Base-by-base conservation (phyloP, 1,140 invertebrate species). In the Scaptomyza pallida region DNA sequence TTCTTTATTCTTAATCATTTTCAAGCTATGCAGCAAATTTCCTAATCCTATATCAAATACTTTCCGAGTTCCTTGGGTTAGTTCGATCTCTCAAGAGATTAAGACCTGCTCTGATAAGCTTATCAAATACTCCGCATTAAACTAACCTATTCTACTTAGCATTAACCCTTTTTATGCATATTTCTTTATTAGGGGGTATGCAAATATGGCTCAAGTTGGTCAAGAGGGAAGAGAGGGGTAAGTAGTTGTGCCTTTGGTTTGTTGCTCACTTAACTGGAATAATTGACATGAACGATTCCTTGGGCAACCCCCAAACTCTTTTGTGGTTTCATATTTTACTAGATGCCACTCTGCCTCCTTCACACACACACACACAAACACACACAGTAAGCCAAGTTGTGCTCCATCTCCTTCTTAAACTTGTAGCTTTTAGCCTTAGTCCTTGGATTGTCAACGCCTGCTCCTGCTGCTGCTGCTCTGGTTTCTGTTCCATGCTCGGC, bases 231-330 rank as follows among this genome's bases (percentile, higher is more conserved):
- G 19, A 6, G 23, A 33, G 45, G 33, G 56, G 51, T 26, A 47
- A 47, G 45, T 16, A 52, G 40, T 51, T 55, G 57, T 35, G 65
- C 55, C 78, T 78, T 78, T 88, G 85, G 79, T 89, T 85, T 89
- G 85, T 71, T 89, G 85, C 82, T 89, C 85, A 89, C 80, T 89
- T 89, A 85, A 89, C 73, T 89, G 85, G 85, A 89, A 89, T 89
- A 89, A 89, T 89, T 89, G 85, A 89, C 85, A 89, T 89, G 85
- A 89, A 89, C 85, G 85, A 89, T 89, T 89, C 81, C 78, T 72
- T 77, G 73, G 69, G 33, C 10, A 0, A 30, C 73, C 41, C 73
- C 70, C 21, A 23, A 73, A 77, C 83, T 82, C 82, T 88, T 88
- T 89, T 88, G 82, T 82, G 82, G 82, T 89, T 88, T 88, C 82